phyloP scores from a whole-genome alignment of 2,113 vertebrate species.

The Gnathonemus longibarbis region DNA sequence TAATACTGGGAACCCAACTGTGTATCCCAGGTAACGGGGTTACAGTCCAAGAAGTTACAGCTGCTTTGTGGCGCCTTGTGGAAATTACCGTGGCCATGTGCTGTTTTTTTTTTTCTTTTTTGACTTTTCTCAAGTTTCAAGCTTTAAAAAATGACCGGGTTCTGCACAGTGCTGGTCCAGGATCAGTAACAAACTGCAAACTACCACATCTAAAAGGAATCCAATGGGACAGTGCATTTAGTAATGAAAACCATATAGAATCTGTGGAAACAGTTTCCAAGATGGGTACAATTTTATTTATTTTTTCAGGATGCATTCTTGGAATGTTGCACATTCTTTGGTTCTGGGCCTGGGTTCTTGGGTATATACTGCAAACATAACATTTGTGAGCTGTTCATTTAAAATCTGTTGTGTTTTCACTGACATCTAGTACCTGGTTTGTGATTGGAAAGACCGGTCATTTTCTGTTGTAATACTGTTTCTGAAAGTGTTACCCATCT shows the following conservation, averaged over 20 bases:
- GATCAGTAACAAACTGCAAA: neutral
- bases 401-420: neutral
- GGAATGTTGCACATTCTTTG: neutral
- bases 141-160: neutral
- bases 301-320: neutral
- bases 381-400: neutral
- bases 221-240: neutral
- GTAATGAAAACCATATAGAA: neutral
- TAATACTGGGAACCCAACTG: conserved; percentile 3
- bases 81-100: neutral
- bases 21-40: neutral
- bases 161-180: neutral
- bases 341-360: neutral
- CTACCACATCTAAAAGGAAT: neutral
- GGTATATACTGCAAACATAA: neutral
- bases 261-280: neutral
- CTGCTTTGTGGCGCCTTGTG: neutral
- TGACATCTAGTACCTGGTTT: neutral
- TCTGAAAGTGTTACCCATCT: neutral
- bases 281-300: neutral
- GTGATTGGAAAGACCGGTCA: neutral
- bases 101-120: neutral
- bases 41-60: neutral
- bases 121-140: neutral
- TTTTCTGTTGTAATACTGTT: neutral